Base-by-base conservation (phyloP, 2,113 vertebrate species). In the Apaloderma vittatum region DNA sequence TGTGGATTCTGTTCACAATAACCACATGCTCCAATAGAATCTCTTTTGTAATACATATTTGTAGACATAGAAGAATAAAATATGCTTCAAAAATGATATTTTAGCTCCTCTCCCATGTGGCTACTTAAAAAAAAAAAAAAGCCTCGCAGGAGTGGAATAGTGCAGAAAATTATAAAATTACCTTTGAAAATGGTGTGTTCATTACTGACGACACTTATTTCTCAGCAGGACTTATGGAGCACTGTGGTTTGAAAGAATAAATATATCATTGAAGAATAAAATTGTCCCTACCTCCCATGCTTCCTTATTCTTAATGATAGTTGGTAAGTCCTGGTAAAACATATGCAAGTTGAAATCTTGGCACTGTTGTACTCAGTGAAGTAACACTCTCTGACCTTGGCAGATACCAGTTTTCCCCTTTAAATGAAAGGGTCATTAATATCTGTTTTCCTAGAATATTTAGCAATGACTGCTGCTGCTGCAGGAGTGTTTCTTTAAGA, bases 1-100 rank as follows among this genome's bases (percentile, higher is more conserved):
- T 96, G 51, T 48, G 29, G 27, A 88, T 61, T 90, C 62, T 86
- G 40, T 83, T 96, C 91, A 88, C 76, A 91, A 68, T 85, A 88
- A 79, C 32, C 22, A 58, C 75, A 80, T 73, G 52, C 67, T 93
- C 37, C 57, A 81, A 72, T 30, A 77, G 48, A 86, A 94, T 74
- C 19, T 14, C 16, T 84, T 88, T 88, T 86, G 57, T 82, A 95
- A 79, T 52, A 30, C 15, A 30, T 2, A 2, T 36, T 88, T 94
- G 16, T 68, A 83, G 71, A 89, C 7, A 83, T 3, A 55, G 15
- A n/a, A 11, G 5, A 92, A 78, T 82, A 91, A 90, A 94, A 75
- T 68, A 67, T 16, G 14, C 37, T 88, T 91, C 62, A 26, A 87
- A 94, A 95, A 75, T 15, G 65, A 8, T 72, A 62, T 80, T 89